Evolutionary conservation across 2,797 vertebrate species (phyloP), one percentile per base, ranked within the genome.

Genomic region (Monodelphis domestica): DNA sequence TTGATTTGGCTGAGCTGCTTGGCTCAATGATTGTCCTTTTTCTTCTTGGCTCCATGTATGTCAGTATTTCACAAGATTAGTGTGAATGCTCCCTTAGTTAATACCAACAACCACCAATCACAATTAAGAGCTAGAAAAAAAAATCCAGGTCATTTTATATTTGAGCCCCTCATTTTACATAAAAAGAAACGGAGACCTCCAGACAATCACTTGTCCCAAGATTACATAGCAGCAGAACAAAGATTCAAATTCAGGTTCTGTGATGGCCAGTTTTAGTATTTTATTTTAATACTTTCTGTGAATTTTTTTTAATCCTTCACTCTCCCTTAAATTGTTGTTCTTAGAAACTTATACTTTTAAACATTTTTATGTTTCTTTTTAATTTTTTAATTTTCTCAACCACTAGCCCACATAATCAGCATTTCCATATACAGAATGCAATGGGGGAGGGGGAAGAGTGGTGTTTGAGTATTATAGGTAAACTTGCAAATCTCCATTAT

Each of bases 1-100:
- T 52, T 55, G 89, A 30, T 92, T 93, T 95, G 90, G 17, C 90
- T 93, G 63, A 51, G 28, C 0, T 12, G 29, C 28, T 28, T 53
- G 28, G 2, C 2, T 89, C 95, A 54, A 54, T 3, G 56, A 21
- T 92, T 87, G 15, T 51, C 12, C 87, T 56, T 92, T 45, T 93
- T 91, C 26, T 63, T 94, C 30, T 53, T 30, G 30, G 90, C 70
- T 93, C 84, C 50, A 53, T 78, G n/a, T 95, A 50, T 88, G 4
- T 50, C 21, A 12, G 28, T 50, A 84, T 84, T 84, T 84, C 38
- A 84, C 45, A 50, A 26, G 38, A 84, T 84, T 84, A 84, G 10
- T 50, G 21, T 50, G 70, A 84, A 50, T 50, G 21, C 38, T 84
- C 21, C 38, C 21, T 84, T 38, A 50, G 50, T 50, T 50, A 50